Conservation (phyloP, 1,140 invertebrate species). For the Eumeta japonica region DNA sequence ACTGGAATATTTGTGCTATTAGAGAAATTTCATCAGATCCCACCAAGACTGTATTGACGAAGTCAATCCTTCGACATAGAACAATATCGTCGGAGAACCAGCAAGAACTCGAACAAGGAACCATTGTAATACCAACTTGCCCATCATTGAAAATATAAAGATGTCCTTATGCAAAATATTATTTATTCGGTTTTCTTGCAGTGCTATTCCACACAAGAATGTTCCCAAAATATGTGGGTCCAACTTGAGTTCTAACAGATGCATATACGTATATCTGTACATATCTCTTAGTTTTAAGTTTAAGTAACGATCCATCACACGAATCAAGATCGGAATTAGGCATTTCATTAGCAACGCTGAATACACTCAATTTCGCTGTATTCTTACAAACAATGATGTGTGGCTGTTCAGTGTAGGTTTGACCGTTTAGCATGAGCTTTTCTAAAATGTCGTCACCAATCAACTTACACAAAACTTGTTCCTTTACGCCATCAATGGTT, state of each 20-base stretch:
- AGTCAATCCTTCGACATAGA: constrained; percentile 1
- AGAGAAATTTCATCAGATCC: background rate
- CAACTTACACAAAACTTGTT: background rate
- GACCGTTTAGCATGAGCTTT: background rate
- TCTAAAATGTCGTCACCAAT: constrained; percentile 1
- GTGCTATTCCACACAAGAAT: constrained; percentile 1
- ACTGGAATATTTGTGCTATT: constrained; percentile 1
- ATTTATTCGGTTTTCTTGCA: no score
- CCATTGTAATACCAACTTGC: constrained; percentile 1
- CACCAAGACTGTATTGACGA: background rate
- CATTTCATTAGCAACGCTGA: background rate
- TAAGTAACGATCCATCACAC: no score
- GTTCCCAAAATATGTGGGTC: background rate
- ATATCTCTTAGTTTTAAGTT: no score
- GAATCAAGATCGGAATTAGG: no score
- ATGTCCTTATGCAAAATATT: no score
- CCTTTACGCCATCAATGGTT: constrained; percentile 3
- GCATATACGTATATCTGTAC: background rate
- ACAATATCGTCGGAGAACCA: background rate
- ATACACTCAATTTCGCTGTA: constrained; percentile 2
- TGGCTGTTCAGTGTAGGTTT: constrained; percentile 2
- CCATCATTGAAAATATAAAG: no score
- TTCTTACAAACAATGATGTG: constrained; percentile 2
- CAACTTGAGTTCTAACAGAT: constrained; percentile 1
- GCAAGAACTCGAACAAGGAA: constrained; percentile 2